Evolutionary conservation across 2,888 invertebrate genomes (phyloP).

Genomic region (Cantharis flavilabris): DNA sequence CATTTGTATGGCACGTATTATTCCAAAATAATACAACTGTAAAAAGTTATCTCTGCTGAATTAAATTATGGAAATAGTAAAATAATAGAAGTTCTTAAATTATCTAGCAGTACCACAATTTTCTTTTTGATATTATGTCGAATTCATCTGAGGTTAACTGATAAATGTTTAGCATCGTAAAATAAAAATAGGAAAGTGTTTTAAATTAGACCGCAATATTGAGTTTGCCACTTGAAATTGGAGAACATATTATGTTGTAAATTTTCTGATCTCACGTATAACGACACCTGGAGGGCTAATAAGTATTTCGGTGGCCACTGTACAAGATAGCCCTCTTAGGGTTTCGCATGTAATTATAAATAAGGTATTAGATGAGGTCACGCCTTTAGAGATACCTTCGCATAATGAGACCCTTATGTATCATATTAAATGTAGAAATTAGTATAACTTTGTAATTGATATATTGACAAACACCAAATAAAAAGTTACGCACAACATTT

Average conservation of each 20-base stretch:
- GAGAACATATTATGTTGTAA: conserved; percentile 27
- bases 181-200: conserved; percentile 8
- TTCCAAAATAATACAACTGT: background rate
- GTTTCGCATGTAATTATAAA: conserved; percentile 32
- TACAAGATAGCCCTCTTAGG: conserved; percentile 31
- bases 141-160: background rate
- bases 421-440: conserved; percentile 32
- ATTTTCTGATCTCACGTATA: conserved; percentile 29
- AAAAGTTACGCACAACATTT: background rate
- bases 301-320: conserved; percentile 31
- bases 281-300: conserved; percentile 31
- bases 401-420: conserved; percentile 33
- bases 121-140: background rate
- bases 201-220: conserved; percentile 24
- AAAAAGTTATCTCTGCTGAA: background rate
- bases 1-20: background rate
- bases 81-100: background rate
- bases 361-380: conserved; percentile 31
- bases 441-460: conserved; percentile 15
- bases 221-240: conserved; percentile 22
- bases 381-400: conserved; percentile 32
- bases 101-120: background rate
- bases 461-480: background rate
- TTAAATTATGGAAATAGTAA: background rate
- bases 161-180: background rate